Evolutionary conservation across 2,888 invertebrate genomes (phyloP), one percentile per base, ranked within the genome.

Genomic region (Caenorhabditis sp.): DNA sequence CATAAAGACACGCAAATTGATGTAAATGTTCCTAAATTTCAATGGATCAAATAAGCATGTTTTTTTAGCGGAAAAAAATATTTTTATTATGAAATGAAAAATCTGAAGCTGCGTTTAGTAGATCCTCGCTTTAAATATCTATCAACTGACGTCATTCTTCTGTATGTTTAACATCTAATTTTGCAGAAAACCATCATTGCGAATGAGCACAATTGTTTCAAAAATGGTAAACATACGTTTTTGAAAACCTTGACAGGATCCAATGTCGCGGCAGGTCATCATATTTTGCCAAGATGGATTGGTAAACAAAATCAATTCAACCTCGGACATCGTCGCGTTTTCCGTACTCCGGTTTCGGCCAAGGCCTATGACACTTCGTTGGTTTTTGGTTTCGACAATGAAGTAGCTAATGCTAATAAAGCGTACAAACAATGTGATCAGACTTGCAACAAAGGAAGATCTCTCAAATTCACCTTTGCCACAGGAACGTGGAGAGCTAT

Each of bases 401-500:
- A 17, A 14, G 43, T 12, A 17, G 17, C 12, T 3, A 43, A 10
- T 43, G 43, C 23, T 1, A 2, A 1, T 20, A 8, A 54, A 10
- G 7, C n/a, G 12, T 69, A 27, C 43, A n/a, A 56, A 3, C 0
- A 10, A 17, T 69, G 69, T 25, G 8, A n/a, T 8, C 56, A 8
- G 0, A 23, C 61, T 1, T 69, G 69, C 43, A 58, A 64, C 21
- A 21, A n/a, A 2, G 69, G 69, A 52, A 1, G 31, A 1, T 38
- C 64, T 8, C 10, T 65, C 27, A 61, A 62, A 17, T 14, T 61
- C n/a, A 62, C 26, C 7, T 65, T 65, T 58, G 26, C 50, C 3
- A n/a, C 36, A 2, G 31, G n/a, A 1, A 17, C 25, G 20, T 70
- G 70, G 70, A 58, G 52, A 26, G 59, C 54, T n/a, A 31, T 61